Evolutionary conservation across 1,140 invertebrate species (phyloP).

Genomic region (Thereuonema tuberculata): DNA sequence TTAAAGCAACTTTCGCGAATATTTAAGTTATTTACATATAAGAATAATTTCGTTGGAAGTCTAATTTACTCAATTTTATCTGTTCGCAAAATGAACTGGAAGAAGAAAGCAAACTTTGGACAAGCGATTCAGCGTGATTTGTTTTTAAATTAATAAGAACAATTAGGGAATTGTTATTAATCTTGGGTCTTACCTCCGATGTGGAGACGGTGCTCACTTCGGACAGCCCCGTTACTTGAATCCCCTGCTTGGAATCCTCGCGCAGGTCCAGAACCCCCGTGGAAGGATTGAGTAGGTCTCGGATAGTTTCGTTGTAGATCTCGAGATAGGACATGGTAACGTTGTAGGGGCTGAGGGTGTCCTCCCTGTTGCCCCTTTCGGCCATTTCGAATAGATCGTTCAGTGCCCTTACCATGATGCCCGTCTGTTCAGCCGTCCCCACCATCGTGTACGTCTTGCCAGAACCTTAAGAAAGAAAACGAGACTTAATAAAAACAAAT

Average conservation of each 20-base stretch:
- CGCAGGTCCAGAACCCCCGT: slow-evolving; percentile 68
- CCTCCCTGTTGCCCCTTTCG: slow-evolving; percentile 27
- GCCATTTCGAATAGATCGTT: slow-evolving; percentile 70
- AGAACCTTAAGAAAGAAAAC: slow-evolving; percentile 40
- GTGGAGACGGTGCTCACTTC: slow-evolving; percentile 61
- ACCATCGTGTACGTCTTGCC: slow-evolving; percentile 80
- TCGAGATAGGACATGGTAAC: slow-evolving; percentile 92
- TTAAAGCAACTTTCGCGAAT: no score
- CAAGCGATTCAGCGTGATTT: no score
- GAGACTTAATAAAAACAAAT: not conserved
- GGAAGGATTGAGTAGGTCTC: slow-evolving; percentile 76
- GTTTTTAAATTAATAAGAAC: no score
- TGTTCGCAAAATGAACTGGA: no score
- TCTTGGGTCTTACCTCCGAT: slow-evolving; percentile 56
- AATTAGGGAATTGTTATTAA: no score
- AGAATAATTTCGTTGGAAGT: no score
- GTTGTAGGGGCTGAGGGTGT: slow-evolving; percentile 35
- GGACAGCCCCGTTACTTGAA: slow-evolving; percentile 75
- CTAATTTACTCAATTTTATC: no score
- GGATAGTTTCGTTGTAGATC: slow-evolving; percentile 93
- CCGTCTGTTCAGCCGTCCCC: slow-evolving; percentile 52
- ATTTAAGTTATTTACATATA: no score
- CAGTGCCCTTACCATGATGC: slow-evolving; percentile 75
- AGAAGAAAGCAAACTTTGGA: no score
- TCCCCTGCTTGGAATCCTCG: slow-evolving; percentile 72